These are phyloP conservation scores for Eledona agricola DNA, from an alignment of 2,888 invertebrate species.

Conservation along the genomic window DNA sequence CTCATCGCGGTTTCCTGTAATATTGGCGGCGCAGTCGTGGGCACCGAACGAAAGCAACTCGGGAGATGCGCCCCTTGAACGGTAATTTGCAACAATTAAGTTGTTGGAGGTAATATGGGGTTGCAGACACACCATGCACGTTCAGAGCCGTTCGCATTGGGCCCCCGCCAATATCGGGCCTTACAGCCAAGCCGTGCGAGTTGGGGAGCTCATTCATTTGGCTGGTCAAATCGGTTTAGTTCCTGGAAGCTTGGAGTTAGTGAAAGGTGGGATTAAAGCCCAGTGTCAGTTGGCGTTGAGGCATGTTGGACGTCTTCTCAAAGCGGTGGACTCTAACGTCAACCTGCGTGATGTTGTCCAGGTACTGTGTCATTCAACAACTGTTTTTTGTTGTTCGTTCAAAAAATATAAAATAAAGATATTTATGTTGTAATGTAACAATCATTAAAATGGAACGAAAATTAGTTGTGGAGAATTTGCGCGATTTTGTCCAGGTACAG, in stretches of 20 bases:
- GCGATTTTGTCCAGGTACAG: no score
- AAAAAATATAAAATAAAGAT: no score
- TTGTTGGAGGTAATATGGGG: conserved; percentile 37
- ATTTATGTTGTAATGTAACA: no score
- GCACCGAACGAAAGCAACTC: conserved; percentile 47
- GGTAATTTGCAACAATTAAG: conserved; percentile 46
- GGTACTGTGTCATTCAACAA: no score
- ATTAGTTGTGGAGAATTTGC: no score
- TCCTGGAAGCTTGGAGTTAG: conserved; percentile 79
- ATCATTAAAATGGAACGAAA: no score
- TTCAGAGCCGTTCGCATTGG: conserved; percentile 96
- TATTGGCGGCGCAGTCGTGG: conserved; percentile 80
- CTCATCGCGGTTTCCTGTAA: conserved; percentile 76
- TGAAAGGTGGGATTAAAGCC: conserved; percentile 79
- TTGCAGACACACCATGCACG: conserved; percentile 83
- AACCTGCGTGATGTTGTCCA: conserved; percentile 85
- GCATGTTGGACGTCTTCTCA: conserved; percentile 83
- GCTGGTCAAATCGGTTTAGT: conserved; percentile 94
- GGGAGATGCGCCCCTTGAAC: conserved; percentile 51
- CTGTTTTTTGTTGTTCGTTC: no score
- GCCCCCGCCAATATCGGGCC: conserved; percentile 98
- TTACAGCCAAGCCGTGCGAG: conserved; percentile 91
- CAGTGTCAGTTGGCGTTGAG: conserved; percentile 86
- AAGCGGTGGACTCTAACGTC: conserved; percentile 80
- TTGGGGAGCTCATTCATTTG: conserved; percentile 84